Base-by-base conservation (phyloP, 2,888 invertebrate species). In the Trichogramma evanescens region DNA sequence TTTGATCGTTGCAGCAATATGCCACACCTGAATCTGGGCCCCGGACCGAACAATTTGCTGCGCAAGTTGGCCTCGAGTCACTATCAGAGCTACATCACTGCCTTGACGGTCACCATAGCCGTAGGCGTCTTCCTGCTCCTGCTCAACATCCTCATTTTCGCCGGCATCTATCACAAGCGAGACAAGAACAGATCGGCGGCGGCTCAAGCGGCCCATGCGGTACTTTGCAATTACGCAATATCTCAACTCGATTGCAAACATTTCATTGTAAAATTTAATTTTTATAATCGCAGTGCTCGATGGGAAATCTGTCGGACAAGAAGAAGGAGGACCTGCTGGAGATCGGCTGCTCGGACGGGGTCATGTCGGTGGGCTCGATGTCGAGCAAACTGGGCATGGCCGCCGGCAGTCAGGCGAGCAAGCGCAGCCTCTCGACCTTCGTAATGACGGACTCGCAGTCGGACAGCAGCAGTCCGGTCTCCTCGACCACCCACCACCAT, bases 71-170 rank as follows among this genome's bases (percentile, higher is more conserved):
- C 90, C n/a, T 86, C 87, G 8, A 89, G 88, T 62, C 91, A 92
- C 71, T 91, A 91, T 72, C 92, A 92, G 74, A 92, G 90, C 62
- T 93, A 93, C 76, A 91, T 93, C 5, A 92, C 93, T 0, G 93
- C 93, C 0, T 80, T 94, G 13, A 89, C 92, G 6, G 91, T 93
- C 41, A 93, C 93, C 0, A 91, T 93, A 65, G 91, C 89, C 1
- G 91, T 92, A 6, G 92, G 91, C 1, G 91, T 91, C 70, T 91
- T 92, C 67, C 82, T 93, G 6, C 80, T 93, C 6, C 81, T 92
- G 41, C 81, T 93, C 40, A 93, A 93, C 72, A 87, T 92, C 8
- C 82, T 92, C 39, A 93, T 94, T 68, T 93, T 93, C 71, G 92
- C 92, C 50, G 93, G 93, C 2, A 92, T 92, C 64, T 93, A 91